Evolutionary conservation across 1,140 invertebrate species (phyloP).

Genomic region (Sitodiplosis mosellana): DNA sequence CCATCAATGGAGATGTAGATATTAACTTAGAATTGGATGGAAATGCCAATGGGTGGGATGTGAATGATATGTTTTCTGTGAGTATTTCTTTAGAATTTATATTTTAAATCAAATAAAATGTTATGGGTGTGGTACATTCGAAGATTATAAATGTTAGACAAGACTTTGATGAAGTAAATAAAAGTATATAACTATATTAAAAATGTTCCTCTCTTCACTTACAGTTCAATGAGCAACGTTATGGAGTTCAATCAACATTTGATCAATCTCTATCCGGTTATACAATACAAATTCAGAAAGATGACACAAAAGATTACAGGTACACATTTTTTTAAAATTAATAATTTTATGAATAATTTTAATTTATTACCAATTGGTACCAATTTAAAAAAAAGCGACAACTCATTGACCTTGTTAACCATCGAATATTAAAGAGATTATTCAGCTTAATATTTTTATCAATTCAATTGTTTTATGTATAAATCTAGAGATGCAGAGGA

Average conservation of each 20-base stretch:
- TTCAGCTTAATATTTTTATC: no score
- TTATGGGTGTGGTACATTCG: no score
- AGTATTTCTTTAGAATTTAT: slow-evolving; percentile 13
- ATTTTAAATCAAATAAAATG: no score
- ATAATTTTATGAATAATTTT: slow-evolving; percentile 21
- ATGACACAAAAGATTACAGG: slow-evolving; percentile 71
- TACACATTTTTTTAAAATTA: slow-evolving; percentile 19
- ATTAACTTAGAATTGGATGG: slow-evolving; percentile 39
- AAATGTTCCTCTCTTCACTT: no score
- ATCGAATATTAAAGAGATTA: no score
- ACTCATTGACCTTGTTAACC: no score
- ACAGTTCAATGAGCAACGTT: slow-evolving; percentile 67
- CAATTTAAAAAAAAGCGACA: no score
- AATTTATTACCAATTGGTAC: no score
- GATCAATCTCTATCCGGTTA: slow-evolving; percentile 71
- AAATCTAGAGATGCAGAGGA: slow-evolving; percentile 44
- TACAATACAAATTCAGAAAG: slow-evolving; percentile 66
- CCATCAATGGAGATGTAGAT: slow-evolving; percentile 35
- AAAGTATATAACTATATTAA: no score
- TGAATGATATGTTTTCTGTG: slow-evolving; percentile 71
- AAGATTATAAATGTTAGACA: no score
- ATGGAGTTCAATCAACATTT: slow-evolving; percentile 75
- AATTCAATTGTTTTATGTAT: no score
- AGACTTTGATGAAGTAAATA: no score
- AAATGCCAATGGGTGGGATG: slow-evolving; percentile 80